Conservation (phyloP, 2,797 vertebrate species). For the Glyptemys insculpta region DNA sequence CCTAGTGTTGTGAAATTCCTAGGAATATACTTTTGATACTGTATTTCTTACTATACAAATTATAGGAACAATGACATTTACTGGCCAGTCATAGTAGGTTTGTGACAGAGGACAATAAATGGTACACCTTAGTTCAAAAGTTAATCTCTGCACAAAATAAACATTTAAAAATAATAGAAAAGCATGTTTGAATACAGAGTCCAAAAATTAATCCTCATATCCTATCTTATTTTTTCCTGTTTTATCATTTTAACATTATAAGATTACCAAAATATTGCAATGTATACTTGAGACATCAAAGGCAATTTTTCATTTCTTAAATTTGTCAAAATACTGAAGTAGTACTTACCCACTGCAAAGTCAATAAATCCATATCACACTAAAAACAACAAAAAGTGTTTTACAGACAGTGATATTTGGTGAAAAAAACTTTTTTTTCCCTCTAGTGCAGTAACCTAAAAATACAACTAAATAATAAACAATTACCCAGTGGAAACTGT, state of each 20-base stretch:
- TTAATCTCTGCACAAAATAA: not conserved
- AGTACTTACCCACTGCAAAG: slow-evolving; percentile 56
- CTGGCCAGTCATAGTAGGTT: not conserved
- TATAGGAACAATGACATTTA: not conserved
- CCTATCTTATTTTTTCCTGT: rapidly evolving
- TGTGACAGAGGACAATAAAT: not conserved
- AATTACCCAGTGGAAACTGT: slow-evolving; percentile 20
- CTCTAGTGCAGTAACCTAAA: not conserved
- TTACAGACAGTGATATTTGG: not conserved
- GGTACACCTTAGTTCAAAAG: not conserved
- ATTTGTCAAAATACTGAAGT: slow-evolving; percentile 2
- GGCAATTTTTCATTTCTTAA: not conserved
- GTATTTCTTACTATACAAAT: not conserved
- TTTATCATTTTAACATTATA: not conserved
- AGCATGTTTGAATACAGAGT: not conserved
- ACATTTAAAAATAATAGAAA: not conserved
- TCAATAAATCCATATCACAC: not conserved
- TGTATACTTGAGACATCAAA: not conserved
- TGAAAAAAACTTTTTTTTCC: not conserved
- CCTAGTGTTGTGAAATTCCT: not conserved
- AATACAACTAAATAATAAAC: not conserved
- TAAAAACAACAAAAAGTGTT: slow-evolving; percentile 1
- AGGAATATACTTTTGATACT: not conserved
- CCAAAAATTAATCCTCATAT: not conserved
- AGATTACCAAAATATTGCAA: slow-evolving; percentile 21